Conservation (phyloP, 2,888 invertebrate genomes). For the Drosophila recens region DNA sequence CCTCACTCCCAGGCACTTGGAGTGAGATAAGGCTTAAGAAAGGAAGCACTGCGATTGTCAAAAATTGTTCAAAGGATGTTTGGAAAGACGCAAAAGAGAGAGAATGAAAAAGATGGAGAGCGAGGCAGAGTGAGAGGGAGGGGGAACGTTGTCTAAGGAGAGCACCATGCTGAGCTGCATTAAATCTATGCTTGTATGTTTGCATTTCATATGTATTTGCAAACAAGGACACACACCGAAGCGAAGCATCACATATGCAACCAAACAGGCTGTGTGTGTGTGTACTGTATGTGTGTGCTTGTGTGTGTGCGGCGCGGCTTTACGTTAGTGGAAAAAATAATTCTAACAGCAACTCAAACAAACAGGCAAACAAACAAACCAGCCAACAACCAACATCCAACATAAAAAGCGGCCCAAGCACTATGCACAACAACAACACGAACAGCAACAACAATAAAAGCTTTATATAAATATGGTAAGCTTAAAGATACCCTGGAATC, state of each 20-base stretch:
- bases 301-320: conserved; percentile 69
- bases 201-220: conserved; percentile 78
- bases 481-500: conserved; percentile 23
- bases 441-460: conserved; percentile 16
- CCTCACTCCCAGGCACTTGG: conserved; percentile 23
- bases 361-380: conserved; percentile 73
- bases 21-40: conserved; percentile 37
- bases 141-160: conserved; percentile 15
- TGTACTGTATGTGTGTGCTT: conserved; percentile 20
- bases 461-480: neutral
- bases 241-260: conserved; percentile 54
- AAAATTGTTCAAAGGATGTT: conserved; percentile 56
- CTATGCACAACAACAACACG: conserved; percentile 22
- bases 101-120: neutral
- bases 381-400: conserved; percentile 69
- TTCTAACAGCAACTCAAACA: conserved; percentile 82
- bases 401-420: conserved; percentile 75
- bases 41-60: conserved; percentile 59
- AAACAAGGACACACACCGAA: conserved; percentile 64
- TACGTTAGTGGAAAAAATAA: conserved; percentile 79
- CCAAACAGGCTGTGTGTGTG: conserved; percentile 23
- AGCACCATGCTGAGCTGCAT: conserved; percentile 60
- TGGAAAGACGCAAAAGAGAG: conserved; percentile 19
- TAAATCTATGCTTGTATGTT: conserved; percentile 77
- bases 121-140: conserved; percentile 8